Evolutionary conservation across 2,113 vertebrate species (phyloP).

Genomic region (Rallus limicola): DNA sequence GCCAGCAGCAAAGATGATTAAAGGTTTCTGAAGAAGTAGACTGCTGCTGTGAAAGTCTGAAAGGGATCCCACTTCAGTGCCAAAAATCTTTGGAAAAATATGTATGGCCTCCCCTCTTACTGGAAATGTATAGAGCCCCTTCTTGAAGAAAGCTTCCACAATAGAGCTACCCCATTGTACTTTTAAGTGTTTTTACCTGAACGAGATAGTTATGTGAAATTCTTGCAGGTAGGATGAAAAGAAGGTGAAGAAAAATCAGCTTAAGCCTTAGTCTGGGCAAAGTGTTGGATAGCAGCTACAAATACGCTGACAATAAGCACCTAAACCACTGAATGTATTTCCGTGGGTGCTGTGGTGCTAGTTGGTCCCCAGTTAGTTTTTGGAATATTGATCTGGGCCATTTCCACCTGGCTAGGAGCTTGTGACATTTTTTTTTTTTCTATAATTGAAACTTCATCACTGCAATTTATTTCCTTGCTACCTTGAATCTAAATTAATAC

Average conservation of each 20-base stretch:
- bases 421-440: not conserved
- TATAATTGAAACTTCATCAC: not conserved
- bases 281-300: not conserved
- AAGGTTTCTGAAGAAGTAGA: constrained; percentile 49
- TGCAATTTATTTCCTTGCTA: not conserved
- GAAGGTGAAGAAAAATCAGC: not conserved
- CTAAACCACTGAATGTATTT: not conserved
- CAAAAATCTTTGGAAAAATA: constrained; percentile 53
- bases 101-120: not conserved
- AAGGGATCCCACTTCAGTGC: constrained; percentile 13
- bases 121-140: not conserved
- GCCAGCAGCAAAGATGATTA: constrained; percentile 62
- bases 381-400: not conserved
- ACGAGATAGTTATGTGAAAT: not conserved
- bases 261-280: not conserved
- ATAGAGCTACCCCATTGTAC: not conserved
- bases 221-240: not conserved
- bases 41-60: constrained; percentile 53
- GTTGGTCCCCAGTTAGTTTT: not conserved
- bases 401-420: constrained; percentile 8
- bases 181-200: not conserved
- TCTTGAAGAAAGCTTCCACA: constrained; percentile 17
- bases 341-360: not conserved
- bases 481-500: not conserved
- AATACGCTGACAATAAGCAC: not conserved